phyloP scores from a whole-genome alignment of 2,888 invertebrate species.

The Aleiodes testaceus region DNA sequence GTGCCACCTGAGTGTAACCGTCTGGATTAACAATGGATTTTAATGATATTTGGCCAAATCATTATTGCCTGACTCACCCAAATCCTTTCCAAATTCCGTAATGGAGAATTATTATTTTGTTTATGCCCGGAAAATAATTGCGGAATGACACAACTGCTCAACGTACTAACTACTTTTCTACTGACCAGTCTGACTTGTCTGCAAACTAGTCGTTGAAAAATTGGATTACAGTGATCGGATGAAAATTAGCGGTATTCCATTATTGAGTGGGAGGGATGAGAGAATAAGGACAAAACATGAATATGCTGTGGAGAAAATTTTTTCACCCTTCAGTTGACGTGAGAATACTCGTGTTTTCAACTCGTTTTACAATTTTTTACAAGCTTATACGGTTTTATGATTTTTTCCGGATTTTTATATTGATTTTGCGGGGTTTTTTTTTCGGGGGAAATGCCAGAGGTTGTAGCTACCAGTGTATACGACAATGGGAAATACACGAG shows the following conservation, averaged over 20 bases:
- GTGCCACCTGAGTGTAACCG: slow-evolving; percentile 56
- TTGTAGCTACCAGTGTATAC: too few species aligned
- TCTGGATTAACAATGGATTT: slow-evolving; percentile 26
- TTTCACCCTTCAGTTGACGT: neutral
- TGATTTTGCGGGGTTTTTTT: too few species aligned
- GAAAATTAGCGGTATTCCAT: slow-evolving; percentile 49
- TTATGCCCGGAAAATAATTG: neutral
- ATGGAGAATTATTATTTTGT: slow-evolving; percentile 1
- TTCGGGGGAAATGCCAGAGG: too few species aligned
- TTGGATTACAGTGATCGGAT: slow-evolving; percentile 52
- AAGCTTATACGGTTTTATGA: too few species aligned
- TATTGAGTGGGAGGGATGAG: neutral
- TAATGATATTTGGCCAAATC: neutral
- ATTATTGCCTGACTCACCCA: neutral
- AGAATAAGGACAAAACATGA: neutral
- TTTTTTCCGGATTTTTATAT: too few species aligned
- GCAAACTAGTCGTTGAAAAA: slow-evolving; percentile 40
- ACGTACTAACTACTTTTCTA: neutral
- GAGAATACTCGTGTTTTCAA: neutral
- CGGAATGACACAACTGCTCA: neutral
- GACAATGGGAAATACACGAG: too few species aligned
- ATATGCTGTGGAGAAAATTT: neutral
- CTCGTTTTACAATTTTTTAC: neutral
- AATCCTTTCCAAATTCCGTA: neutral
- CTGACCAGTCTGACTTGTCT: slow-evolving; percentile 3